A percentile compares a stretch with the other conserved stretches of the same genome.
phyloP scores from a whole-genome alignment of 1,140 invertebrate genomes.

The Idris sp. region DNA sequence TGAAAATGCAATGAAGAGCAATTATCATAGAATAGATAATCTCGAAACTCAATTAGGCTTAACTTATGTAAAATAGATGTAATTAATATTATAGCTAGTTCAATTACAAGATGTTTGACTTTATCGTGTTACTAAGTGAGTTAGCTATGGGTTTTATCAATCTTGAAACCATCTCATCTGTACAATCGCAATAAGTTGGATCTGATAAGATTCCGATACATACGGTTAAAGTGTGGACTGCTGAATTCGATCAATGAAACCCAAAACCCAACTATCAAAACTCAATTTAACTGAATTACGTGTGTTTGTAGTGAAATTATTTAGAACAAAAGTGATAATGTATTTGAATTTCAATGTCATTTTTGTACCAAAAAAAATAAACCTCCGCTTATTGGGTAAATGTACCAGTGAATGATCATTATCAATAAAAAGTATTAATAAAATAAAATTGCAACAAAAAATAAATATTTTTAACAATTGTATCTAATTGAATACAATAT shows the following conservation, averaged over 20 bases:
- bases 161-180: constrained; percentile 22
- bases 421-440: no score
- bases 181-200: constrained; percentile 16
- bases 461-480: no score
- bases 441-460: no score
- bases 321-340: constrained; percentile 1
- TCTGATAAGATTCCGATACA: constrained; percentile 25
- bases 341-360: neutral
- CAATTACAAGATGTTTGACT: constrained; percentile 36
- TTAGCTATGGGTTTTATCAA: constrained; percentile 31
- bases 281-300: constrained; percentile 33
- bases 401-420: no score
- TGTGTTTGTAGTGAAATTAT: constrained; percentile 15
- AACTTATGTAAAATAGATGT: constrained; percentile 8
- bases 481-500: no score
- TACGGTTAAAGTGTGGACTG: constrained; percentile 37
- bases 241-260: constrained; percentile 29
- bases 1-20: no score
- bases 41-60: constrained; percentile 34
- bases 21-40: constrained; percentile 36
- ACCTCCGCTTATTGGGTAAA: no score
- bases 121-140: constrained; percentile 42
- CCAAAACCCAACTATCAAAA: constrained; percentile 44
- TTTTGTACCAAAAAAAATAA: no score
- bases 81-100: constrained; percentile 40